Conservation (phyloP, 2,113 vertebrate genomes). For the Eolophus roseicapilla region DNA sequence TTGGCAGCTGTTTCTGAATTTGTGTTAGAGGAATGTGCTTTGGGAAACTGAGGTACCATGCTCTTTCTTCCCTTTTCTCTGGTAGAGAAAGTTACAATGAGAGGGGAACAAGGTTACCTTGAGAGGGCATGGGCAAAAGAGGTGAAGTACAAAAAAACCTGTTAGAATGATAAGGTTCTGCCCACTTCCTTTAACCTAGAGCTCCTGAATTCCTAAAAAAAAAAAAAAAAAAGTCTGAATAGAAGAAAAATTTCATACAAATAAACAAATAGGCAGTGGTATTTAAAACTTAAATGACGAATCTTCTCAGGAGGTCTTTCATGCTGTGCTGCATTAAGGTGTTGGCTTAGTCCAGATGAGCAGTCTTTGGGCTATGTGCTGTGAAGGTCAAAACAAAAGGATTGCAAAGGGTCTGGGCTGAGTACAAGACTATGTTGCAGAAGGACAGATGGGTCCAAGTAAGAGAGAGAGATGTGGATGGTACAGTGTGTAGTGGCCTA, state of each 20-base stretch:
- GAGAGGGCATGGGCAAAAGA: not conserved
- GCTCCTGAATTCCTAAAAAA: not conserved
- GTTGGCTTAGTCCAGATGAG: not conserved
- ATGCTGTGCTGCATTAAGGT: not conserved
- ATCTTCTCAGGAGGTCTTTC: not conserved
- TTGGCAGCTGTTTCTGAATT: not conserved
- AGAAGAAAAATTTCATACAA: not conserved
- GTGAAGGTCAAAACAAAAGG: not conserved
- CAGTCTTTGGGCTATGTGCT: not conserved
- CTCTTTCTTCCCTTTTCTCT: not conserved
- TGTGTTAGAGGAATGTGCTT: not conserved
- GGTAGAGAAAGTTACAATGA: not conserved
- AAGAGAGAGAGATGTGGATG: not conserved
- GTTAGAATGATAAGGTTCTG: not conserved
- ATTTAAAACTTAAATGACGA: not conserved
- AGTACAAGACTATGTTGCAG: not conserved
- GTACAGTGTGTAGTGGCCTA: too few species aligned
- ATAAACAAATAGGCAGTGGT: not conserved
- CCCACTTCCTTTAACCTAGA: not conserved
- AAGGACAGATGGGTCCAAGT: not conserved
- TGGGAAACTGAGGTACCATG: not conserved
- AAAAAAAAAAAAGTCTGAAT: not conserved
- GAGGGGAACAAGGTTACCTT: rapidly evolving
- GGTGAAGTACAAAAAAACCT: not conserved
- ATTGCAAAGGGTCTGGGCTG: not conserved